phyloP scores from a whole-genome alignment of 2,797 vertebrate species.

The Rhabdomys pumilio region DNA sequence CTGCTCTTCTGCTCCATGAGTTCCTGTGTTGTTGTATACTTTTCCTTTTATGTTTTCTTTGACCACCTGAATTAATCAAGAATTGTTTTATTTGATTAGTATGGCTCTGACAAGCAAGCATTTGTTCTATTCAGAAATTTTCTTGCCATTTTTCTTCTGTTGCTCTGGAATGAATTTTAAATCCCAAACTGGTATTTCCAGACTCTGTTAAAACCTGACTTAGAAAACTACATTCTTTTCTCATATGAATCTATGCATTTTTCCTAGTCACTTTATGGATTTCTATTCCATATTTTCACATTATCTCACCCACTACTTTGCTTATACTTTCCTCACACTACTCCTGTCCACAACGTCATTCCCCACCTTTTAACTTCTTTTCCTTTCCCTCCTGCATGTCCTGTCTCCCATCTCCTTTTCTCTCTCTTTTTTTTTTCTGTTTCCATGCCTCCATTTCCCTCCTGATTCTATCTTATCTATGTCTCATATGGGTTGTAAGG shows the following conservation, averaged over 20 bases:
- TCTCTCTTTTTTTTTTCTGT: not conserved
- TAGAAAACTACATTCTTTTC: conserved; percentile 49
- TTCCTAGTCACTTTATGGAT: not conserved
- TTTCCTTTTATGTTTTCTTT: conserved; percentile 64
- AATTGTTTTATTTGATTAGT: conserved; percentile 48
- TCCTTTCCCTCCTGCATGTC: not conserved
- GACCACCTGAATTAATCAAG: not conserved
- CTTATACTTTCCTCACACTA: conserved; percentile 31
- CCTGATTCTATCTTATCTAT: not conserved
- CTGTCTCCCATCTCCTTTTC: not conserved
- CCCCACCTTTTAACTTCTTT: not conserved
- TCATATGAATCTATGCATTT: not conserved
- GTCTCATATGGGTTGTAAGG: not conserved
- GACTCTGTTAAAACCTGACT: conserved; percentile 8
- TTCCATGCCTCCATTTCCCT: not conserved
- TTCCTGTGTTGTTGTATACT: conserved; percentile 29
- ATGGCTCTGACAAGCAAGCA: not conserved
- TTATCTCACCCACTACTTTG: conserved; percentile 51
- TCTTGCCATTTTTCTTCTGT: conserved; percentile 9
- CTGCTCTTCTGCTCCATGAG: conserved; percentile 24
- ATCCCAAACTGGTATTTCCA: conserved; percentile 25
- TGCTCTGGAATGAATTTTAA: conserved; percentile 38
- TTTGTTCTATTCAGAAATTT: conserved; percentile 53
- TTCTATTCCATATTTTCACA: not conserved
- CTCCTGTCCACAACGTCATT: conserved; percentile 13